Evolutionary conservation across 2,888 invertebrate genomes (phyloP).

Genomic region (Drosophila mimetica): DNA sequence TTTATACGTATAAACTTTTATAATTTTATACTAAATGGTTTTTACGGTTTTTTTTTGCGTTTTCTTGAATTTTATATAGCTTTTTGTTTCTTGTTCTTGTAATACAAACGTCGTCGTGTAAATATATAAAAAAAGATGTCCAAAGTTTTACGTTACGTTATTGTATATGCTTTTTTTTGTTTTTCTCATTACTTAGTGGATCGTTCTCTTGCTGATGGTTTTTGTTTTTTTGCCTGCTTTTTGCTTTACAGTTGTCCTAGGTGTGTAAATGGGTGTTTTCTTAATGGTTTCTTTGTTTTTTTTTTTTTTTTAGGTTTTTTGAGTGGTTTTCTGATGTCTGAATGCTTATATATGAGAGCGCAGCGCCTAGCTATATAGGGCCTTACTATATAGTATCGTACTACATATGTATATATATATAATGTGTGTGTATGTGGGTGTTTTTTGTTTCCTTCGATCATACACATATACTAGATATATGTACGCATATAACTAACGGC

Average conservation of each 20-base stretch:
- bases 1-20: slow-evolving; percentile 83
- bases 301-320: slow-evolving; percentile 39
- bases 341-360: slow-evolving; percentile 77
- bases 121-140: slow-evolving; percentile 82
- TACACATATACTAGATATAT: slow-evolving; percentile 46
- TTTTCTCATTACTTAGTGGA: slow-evolving; percentile 58
- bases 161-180: slow-evolving; percentile 79
- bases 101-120: slow-evolving; percentile 63
- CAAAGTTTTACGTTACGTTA: slow-evolving; percentile 81
- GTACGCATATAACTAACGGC: slow-evolving; percentile 67
- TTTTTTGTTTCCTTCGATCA: slow-evolving; percentile 46
- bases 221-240: slow-evolving; percentile 61
- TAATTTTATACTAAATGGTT: slow-evolving; percentile 82
- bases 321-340: slow-evolving; percentile 58
- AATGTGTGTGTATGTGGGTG: slow-evolving; percentile 61
- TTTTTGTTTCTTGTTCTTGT: slow-evolving; percentile 60
- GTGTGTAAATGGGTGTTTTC: slow-evolving; percentile 69
- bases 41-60: slow-evolving; percentile 54
- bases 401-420: slow-evolving; percentile 67
- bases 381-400: slow-evolving; percentile 59
- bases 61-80: slow-evolving; percentile 42
- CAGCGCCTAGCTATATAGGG: slow-evolving; percentile 67
- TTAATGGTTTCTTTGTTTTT: slow-evolving; percentile 16
- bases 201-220: slow-evolving; percentile 46
- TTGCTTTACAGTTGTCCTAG: slow-evolving; percentile 79